phyloP scores from a whole-genome alignment of 2,888 invertebrate genomes.

The Odontothrips loti region DNA sequence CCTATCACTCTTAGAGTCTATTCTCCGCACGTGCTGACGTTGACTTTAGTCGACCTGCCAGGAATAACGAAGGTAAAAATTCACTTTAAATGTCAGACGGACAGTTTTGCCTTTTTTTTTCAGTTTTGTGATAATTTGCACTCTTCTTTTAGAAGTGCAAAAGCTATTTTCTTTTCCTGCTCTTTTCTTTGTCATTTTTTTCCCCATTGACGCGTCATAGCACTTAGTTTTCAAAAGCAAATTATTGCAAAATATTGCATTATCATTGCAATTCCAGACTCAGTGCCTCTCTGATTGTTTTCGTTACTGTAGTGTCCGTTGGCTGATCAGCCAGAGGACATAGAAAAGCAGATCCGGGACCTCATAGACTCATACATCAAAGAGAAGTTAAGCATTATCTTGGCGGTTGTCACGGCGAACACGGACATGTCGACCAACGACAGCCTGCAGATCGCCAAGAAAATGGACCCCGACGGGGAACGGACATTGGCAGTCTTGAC shows the following conservation, averaged over 20 bases:
- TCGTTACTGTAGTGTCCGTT: too few species aligned
- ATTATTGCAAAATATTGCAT: too few species aligned
- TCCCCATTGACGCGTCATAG: too few species aligned
- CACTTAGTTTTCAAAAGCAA: too few species aligned
- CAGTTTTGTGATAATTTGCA: too few species aligned
- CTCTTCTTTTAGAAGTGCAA: too few species aligned
- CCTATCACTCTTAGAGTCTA: constrained; percentile 58
- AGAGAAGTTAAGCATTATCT: constrained; percentile 52
- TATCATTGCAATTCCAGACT: too few species aligned
- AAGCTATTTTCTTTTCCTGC: too few species aligned
- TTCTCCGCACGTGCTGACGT: constrained; percentile 55
- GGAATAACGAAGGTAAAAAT: constrained; percentile 54
- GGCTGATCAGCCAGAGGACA: constrained; percentile 62
- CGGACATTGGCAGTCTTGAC: constrained; percentile 60
- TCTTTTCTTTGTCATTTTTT: too few species aligned
- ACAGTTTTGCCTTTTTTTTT: too few species aligned
- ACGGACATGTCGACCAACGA: constrained; percentile 62
- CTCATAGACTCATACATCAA: constrained; percentile 53
- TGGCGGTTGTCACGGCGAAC: constrained; percentile 60
- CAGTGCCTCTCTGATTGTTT: too few species aligned
- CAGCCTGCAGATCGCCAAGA: constrained; percentile 56
- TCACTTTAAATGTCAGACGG: too few species aligned
- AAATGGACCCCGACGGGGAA: constrained; percentile 56
- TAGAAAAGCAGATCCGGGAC: constrained; percentile 55
- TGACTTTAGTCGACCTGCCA: constrained; percentile 60